Evolutionary conservation across 1,140 invertebrate genomes (phyloP), one percentile per base, ranked within the genome.

Genomic region (Cotesia typhae): DNA sequence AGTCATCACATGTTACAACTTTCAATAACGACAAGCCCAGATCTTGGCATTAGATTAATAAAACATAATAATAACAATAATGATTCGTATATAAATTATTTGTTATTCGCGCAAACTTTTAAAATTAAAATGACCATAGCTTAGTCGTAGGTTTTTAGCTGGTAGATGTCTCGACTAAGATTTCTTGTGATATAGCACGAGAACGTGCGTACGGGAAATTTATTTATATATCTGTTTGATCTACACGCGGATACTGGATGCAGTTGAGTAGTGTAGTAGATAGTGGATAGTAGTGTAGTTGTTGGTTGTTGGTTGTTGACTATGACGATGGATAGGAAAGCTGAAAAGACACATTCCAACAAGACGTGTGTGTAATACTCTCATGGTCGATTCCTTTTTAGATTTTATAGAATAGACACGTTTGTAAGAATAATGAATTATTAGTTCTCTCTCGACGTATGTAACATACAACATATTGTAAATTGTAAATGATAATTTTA

Each of bases 301-400:
- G 28, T 28, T 28, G 28, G 28, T 28, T 28, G 28, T 28, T 28
- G 28, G 28, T 28, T 28, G 17, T 47, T 12, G 38, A 47, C 17
- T 20, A 35, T 35, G 60, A 53, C 73, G 65, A 71, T 57, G 35
- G 55, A 57, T 72, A 57, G 41, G 65, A 59, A 65, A 53, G 51
- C 41, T 47, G 41, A 10, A 47, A 47, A 59, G 59, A 70, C 67
- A 72, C 55, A 73, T 67, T 67, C 66, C 66, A 67, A 47, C 36
- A 37, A 51, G 37, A 65, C 66, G 68, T 70, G 64, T 47, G 41
- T 69, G 64, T 69, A 71, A 69, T 65, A 68, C 74, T 59, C 65
- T 72, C 71, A 75, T 60, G 71, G 74, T 72, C 71, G 67, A 75
- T 75, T 72, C 71, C 61, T 72, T 75, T 75, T 70, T 75, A 66